Percentiles rank a stretch among this genome's conserved stretches.
Evolutionary conservation across 2,113 vertebrate species (phyloP).

Genomic region (Saguinus imperator): DNA sequence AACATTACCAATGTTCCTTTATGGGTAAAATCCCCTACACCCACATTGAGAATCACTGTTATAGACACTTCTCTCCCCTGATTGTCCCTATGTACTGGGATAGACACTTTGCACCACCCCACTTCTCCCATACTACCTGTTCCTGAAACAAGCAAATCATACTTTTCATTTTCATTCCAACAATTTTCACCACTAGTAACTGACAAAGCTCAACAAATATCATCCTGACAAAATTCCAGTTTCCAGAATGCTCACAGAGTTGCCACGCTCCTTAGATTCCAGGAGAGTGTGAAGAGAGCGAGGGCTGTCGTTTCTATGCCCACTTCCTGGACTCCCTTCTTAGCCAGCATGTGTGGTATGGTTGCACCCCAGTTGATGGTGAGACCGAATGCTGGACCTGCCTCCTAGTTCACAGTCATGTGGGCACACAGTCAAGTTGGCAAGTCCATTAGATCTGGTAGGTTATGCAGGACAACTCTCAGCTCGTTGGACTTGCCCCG

Average conservation of each 20-base stretch:
- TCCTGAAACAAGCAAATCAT: constrained; percentile 22
- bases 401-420: not conserved
- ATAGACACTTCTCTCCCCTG: not conserved
- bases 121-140: not conserved
- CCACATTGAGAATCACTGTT: not conserved
- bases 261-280: not conserved
- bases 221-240: not conserved
- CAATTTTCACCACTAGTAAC: not conserved
- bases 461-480: not conserved
- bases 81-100: not conserved
- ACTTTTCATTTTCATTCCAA: not conserved
- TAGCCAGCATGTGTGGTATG: not conserved
- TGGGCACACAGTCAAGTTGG: not conserved
- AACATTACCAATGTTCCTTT: not conserved
- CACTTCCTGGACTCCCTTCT: not conserved
- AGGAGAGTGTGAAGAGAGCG: not conserved
- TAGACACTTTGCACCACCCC: not conserved
- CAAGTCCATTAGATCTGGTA: not conserved
- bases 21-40: not conserved
- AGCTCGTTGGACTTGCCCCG: not conserved
- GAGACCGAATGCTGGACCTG: not conserved
- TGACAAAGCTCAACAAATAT: not conserved
- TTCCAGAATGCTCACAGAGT: not conserved
- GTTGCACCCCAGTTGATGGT: not conserved
- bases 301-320: not conserved